Evolutionary conservation across 1,140 invertebrate species (phyloP).

Genomic region (Vollenhovia emeryi): DNA sequence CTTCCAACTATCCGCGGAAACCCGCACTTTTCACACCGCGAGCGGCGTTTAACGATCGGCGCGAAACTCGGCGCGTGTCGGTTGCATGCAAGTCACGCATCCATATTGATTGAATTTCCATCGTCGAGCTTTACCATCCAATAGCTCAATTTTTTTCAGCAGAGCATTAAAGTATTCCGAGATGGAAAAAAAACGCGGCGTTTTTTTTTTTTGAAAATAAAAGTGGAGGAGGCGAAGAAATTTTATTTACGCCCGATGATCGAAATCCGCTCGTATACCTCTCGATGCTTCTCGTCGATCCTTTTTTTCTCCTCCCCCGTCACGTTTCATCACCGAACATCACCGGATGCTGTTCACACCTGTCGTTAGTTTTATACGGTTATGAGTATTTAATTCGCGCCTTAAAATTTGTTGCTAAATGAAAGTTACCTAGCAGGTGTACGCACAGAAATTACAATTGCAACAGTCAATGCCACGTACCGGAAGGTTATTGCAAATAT

Average conservation of each 20-base stretch:
- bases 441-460: neutral
- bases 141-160: constrained; percentile 16
- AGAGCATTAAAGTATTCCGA: constrained; percentile 1
- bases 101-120: constrained; percentile 49
- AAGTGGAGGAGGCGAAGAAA: neutral
- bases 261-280: neutral
- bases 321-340: neutral
- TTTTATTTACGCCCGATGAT: neutral
- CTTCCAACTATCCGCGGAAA: constrained; percentile 42
- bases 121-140: constrained; percentile 22
- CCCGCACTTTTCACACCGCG: constrained; percentile 42
- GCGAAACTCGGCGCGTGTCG: constrained; percentile 48
- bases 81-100: constrained; percentile 36
- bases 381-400: constrained; percentile 21
- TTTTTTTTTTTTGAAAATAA: neutral
- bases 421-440: neutral
- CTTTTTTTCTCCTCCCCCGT: too few species aligned
- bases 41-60: constrained; percentile 45
- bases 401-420: constrained; percentile 75
- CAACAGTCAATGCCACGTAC: constrained; percentile 12
- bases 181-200: neutral
- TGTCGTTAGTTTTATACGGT: neutral
- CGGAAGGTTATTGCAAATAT: constrained; percentile 23
- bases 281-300: neutral
- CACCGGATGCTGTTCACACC: neutral